A percentile compares a stretch with the other conserved stretches of the same genome.
Evolutionary conservation across 2,888 invertebrate species (phyloP).

Genomic region (Drosophila colorata): DNA sequence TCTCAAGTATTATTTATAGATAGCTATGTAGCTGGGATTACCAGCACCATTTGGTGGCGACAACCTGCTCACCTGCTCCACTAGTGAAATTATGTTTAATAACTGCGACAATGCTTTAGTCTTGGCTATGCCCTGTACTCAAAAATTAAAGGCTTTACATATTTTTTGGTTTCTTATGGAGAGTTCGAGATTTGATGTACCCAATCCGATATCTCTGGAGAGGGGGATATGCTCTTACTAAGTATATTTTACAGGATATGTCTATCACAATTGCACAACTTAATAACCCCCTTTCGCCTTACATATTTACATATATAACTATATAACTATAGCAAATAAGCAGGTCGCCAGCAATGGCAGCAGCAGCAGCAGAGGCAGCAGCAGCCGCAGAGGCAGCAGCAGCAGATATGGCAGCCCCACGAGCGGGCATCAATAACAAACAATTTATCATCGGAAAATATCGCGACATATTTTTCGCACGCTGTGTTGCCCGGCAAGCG

Average conservation of each 20-base stretch:
- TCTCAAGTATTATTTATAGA: slow-evolving; percentile 13
- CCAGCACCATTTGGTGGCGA: neutral
- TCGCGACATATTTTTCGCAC: slow-evolving; percentile 54
- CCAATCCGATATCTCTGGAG: no score
- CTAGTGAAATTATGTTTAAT: neutral
- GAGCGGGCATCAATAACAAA: slow-evolving; percentile 29
- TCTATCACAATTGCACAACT: no score
- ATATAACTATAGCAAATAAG: slow-evolving; percentile 45
- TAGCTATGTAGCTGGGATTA: neutral
- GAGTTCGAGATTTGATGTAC: no score
- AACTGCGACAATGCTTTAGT: neutral
- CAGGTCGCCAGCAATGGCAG: slow-evolving; percentile 27
- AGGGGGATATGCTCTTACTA: no score
- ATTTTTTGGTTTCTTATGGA: no score
- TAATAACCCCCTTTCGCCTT: neutral
- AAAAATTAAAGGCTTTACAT: neutral
- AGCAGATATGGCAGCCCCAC: slow-evolving; percentile 11
- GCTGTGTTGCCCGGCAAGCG: slow-evolving; percentile 54
- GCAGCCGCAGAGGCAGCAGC: slow-evolving; percentile 4
- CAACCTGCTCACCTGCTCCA: no score
- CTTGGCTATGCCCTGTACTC: neutral
- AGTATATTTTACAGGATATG: no score
- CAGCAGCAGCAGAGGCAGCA: neutral
- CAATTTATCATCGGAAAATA: slow-evolving; percentile 59
- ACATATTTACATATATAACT: neutral